Percentiles rank a stretch among this genome's conserved stretches.
Conservation (phyloP, 2,113 vertebrate species). For the Chloroceryle aenea region DNA sequence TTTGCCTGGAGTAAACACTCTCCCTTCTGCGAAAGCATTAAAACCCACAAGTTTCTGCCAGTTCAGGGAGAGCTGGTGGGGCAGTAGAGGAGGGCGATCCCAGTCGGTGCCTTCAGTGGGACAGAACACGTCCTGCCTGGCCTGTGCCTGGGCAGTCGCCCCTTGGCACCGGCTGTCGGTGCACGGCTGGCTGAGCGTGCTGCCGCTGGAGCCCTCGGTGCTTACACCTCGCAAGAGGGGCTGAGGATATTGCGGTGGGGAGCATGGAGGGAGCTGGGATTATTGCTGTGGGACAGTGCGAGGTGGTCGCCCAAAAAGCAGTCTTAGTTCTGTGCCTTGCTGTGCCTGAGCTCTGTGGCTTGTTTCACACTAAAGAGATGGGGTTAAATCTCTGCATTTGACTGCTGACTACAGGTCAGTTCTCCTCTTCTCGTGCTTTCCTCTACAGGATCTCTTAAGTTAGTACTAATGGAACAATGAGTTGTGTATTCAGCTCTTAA, state of each 20-base stretch:
- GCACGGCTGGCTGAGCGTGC: no score
- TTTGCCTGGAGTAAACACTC: background rate
- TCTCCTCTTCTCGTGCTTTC: background rate
- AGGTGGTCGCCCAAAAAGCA: background rate
- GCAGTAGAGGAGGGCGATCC: background rate
- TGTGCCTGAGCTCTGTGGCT: background rate
- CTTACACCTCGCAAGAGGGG: background rate
- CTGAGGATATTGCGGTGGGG: background rate
- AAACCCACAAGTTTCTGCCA: background rate
- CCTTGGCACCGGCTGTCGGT: accelerated
- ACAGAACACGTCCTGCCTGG: background rate
- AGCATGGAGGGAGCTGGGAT: background rate
- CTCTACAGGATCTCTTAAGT: background rate
- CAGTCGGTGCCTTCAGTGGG: background rate
- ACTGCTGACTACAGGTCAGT: background rate
- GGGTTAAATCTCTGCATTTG: background rate
- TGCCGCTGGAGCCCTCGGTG: background rate
- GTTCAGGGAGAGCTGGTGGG: background rate
- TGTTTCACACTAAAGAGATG: background rate
- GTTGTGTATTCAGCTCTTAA: background rate
- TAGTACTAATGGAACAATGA: background rate
- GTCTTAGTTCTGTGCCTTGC: background rate
- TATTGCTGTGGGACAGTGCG: background rate
- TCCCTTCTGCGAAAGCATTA: background rate
- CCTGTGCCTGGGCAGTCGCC: background rate